phyloP scores from a whole-genome alignment of 2,797 vertebrate genomes.

The Notolabrus celidotus region DNA sequence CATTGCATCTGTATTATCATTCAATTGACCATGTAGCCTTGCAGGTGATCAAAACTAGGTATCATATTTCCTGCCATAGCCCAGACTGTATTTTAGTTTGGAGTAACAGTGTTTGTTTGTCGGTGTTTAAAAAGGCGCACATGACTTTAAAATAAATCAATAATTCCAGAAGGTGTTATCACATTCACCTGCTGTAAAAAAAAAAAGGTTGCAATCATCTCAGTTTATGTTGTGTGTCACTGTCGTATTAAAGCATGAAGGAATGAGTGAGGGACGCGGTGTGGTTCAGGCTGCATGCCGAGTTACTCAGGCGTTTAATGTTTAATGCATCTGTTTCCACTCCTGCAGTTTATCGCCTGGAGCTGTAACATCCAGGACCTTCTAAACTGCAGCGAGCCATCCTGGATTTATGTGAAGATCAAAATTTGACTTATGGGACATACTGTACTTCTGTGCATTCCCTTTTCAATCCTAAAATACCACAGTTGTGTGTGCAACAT shows the following conservation, averaged over 20 bases:
- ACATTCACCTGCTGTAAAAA: background rate
- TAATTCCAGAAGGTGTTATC: background rate
- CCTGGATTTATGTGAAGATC: slow-evolving; percentile 9
- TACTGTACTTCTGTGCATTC: background rate
- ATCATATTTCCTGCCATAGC: background rate
- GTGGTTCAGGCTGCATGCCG: slow-evolving; percentile 1
- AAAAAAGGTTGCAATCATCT: background rate
- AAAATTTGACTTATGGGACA: background rate
- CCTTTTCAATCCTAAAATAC: too few relatives aligned
- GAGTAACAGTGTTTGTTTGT: background rate
- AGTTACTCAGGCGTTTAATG: slow-evolving; percentile 32
- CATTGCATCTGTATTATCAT: too few relatives aligned
- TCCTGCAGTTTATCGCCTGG: slow-evolving; percentile 17
- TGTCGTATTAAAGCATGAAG: slow-evolving; percentile 6
- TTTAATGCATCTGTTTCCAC: slow-evolving; percentile 41
- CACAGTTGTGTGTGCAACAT: too few relatives aligned
- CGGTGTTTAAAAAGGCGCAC: background rate
- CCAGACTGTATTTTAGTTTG: background rate
- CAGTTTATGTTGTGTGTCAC: slow-evolving; percentile 6
- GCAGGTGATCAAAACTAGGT: too few relatives aligned
- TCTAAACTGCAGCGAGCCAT: slow-evolving; percentile 1
- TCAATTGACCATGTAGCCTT: too few relatives aligned
- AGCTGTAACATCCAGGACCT: slow-evolving; percentile 17
- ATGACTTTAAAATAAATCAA: background rate
- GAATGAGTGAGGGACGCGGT: background rate